Evolutionary conservation across 2,888 invertebrate genomes (phyloP).

Genomic region (Pseudanteris insignis): DNA sequence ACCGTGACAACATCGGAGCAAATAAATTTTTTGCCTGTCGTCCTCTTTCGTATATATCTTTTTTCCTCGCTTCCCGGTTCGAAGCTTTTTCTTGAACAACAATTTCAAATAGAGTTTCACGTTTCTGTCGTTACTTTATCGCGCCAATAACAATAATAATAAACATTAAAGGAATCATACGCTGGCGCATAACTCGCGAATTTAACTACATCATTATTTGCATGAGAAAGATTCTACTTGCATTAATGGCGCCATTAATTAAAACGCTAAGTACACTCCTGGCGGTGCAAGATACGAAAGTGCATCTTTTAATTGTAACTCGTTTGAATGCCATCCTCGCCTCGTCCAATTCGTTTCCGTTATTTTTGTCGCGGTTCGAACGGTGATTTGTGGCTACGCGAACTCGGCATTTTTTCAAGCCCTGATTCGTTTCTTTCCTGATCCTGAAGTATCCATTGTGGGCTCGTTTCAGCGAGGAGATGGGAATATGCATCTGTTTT

Average conservation of each 20-base stretch:
- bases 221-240: slow-evolving; percentile 12
- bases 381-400: slow-evolving; percentile 11
- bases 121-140: slow-evolving; percentile 1
- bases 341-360: neutral
- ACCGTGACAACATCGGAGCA: too few species aligned
- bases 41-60: too few species aligned
- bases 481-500: too few species aligned
- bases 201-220: slow-evolving; percentile 12
- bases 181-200: slow-evolving; percentile 9
- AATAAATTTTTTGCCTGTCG: too few species aligned
- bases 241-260: slow-evolving; percentile 17
- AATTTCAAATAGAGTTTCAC: too few species aligned
- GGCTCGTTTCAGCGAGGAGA: too few species aligned
- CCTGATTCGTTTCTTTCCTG: slow-evolving; percentile 2
- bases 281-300: slow-evolving; percentile 15
- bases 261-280: slow-evolving; percentile 8
- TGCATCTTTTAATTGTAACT: slow-evolving; percentile 22
- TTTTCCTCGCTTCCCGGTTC: too few species aligned
- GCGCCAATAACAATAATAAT: slow-evolving; percentile 22
- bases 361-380: slow-evolving; percentile 8
- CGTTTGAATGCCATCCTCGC: slow-evolving; percentile 1
- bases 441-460: too few species aligned
- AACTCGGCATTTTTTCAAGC: slow-evolving; percentile 15
- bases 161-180: slow-evolving; percentile 14
- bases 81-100: too few species aligned